A percentile compares a stretch with the other conserved stretches of the same genome.
phyloP scores from a whole-genome alignment of 2,888 invertebrate species.

The Clivina fossor region DNA sequence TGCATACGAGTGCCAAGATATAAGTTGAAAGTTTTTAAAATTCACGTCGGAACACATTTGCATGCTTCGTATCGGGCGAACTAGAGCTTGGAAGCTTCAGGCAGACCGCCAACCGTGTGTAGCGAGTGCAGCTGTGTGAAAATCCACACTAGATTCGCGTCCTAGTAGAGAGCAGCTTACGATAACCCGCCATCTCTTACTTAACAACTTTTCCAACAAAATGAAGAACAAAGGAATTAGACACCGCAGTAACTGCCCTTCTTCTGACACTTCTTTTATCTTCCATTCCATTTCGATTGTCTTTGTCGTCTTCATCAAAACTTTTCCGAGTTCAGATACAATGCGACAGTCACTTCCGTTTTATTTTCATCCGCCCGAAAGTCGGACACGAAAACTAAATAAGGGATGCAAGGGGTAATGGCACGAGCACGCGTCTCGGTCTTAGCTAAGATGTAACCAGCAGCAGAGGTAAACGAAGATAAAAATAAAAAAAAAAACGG shows the following conservation, averaged over 20 bases:
- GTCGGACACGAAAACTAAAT: background rate
- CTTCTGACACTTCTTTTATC: slow-evolving; percentile 43
- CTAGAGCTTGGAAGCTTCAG: no score
- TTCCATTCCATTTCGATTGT: slow-evolving; percentile 39
- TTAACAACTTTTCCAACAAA: slow-evolving; percentile 38
- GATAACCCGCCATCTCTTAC: slow-evolving; percentile 33
- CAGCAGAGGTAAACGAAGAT: background rate
- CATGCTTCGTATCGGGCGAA: slow-evolving; percentile 9
- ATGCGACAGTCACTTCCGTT: slow-evolving; percentile 33
- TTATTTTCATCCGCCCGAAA: slow-evolving; percentile 18
- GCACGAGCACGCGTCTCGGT: no score
- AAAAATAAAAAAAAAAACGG: background rate
- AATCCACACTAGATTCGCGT: slow-evolving; percentile 5
- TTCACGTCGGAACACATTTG: slow-evolving; percentile 18
- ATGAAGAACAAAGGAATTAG: slow-evolving; percentile 42
- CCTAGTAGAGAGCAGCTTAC: background rate
- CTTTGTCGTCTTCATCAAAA: slow-evolving; percentile 36
- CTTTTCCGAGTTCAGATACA: slow-evolving; percentile 32
- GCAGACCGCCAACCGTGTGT: no score
- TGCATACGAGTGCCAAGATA: background rate
- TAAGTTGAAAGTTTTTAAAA: slow-evolving; percentile 26
- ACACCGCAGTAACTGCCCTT: slow-evolving; percentile 40
- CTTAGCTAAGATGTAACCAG: no score
- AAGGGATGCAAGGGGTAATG: background rate
- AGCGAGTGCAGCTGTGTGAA: no score